A percentile compares a stretch with the other conserved stretches of the same genome.
Evolutionary conservation across 1,140 invertebrate genomes (phyloP).

Genomic region (Metopolophium dirhodum): DNA sequence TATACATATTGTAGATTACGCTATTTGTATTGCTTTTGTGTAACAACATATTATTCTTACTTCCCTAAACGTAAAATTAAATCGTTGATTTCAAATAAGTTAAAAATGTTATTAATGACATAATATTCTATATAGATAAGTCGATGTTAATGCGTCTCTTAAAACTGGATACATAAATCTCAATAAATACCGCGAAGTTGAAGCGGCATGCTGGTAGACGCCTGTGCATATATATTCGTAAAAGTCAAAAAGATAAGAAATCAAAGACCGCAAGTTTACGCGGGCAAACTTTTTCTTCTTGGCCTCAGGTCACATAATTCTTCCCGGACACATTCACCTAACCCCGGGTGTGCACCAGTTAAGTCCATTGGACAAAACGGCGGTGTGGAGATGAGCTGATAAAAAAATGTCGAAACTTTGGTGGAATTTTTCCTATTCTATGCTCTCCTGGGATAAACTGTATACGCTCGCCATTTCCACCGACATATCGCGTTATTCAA

Average conservation of each 20-base stretch:
- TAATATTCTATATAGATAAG: constrained; percentile 8
- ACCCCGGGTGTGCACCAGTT: background rate
- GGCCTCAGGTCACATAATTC: constrained; percentile 39
- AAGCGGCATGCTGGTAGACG: background rate
- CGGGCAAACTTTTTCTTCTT: constrained; percentile 29
- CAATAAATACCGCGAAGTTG: constrained; percentile 11
- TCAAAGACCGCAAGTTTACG: constrained; percentile 39
- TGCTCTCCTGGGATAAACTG: constrained; percentile 10
- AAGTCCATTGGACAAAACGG: constrained; percentile 45
- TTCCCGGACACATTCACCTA: constrained; percentile 23
- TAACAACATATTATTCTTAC: background rate
- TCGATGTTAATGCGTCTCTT: constrained; percentile 33
- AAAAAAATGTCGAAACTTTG: constrained; percentile 52
- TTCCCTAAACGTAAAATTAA: background rate
- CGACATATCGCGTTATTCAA: constrained; percentile 19
- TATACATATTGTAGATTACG: background rate
- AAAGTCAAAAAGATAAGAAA: constrained; percentile 50
- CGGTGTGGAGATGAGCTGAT: constrained; percentile 46
- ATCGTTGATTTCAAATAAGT: constrained; percentile 16
- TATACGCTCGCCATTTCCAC: background rate
- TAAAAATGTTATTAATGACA: constrained; percentile 43
- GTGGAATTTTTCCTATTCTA: constrained; percentile 14
- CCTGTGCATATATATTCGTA: constrained; percentile 25
- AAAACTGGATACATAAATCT: constrained; percentile 1
- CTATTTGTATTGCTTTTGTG: background rate